Evolutionary conservation across 2,797 vertebrate species (phyloP).

Genomic region (Sebastes melanostomus): DNA sequence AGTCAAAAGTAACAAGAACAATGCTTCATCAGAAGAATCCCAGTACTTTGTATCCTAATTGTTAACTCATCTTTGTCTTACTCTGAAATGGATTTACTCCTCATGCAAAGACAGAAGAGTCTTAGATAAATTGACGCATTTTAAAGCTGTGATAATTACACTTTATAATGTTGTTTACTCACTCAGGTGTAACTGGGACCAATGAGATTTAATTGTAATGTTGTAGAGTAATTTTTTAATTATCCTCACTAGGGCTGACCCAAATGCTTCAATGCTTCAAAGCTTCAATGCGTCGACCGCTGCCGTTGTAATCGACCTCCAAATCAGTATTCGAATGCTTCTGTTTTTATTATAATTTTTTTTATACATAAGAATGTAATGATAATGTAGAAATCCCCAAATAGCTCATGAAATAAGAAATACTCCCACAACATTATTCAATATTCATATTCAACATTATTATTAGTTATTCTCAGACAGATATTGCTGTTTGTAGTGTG

Average conservation of each 20-base stretch:
- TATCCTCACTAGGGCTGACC: background rate
- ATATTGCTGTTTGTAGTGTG: too few species aligned
- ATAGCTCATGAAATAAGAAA: too few species aligned
- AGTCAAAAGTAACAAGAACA: background rate
- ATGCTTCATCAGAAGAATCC: background rate
- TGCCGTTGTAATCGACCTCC: too few species aligned
- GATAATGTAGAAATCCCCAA: too few species aligned
- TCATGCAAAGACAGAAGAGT: background rate
- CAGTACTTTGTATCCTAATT: background rate
- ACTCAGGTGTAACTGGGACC: background rate
- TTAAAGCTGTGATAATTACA: background rate
- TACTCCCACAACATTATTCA: too few species aligned
- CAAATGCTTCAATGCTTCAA: too few species aligned
- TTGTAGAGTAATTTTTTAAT: background rate
- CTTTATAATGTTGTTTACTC: background rate
- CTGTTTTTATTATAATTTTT: too few species aligned
- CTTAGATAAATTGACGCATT: background rate
- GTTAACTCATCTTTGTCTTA: background rate
- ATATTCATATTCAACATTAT: too few species aligned
- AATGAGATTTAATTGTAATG: background rate
- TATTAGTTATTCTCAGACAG: too few species aligned
- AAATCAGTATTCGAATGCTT: too few species aligned
- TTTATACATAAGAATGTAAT: too few species aligned
- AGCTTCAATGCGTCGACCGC: too few species aligned
- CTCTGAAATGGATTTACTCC: background rate